phyloP scores from a whole-genome alignment of 2,113 vertebrate genomes.

The Microcebus griseorufus region DNA sequence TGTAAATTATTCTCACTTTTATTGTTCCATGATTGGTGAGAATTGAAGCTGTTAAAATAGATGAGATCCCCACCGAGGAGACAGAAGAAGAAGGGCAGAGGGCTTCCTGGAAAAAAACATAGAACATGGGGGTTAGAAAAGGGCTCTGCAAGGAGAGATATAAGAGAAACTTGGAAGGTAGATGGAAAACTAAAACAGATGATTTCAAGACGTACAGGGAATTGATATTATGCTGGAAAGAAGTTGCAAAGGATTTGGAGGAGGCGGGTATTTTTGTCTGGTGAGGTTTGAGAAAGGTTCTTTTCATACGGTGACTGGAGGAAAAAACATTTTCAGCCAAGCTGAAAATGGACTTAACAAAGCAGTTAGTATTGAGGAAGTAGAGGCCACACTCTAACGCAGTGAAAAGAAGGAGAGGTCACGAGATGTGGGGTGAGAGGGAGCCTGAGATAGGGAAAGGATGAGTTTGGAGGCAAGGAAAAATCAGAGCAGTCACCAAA shows the following conservation, averaged over 20 bases:
- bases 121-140: neutral
- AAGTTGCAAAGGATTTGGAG: neutral
- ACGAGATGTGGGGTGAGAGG: neutral
- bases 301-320: neutral
- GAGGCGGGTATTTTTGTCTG: too few relatives aligned
- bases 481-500: neutral
- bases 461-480: neutral
- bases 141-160: accelerated
- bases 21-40: neutral
- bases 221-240: neutral
- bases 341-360: neutral
- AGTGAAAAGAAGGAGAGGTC: neutral
- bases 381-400: neutral
- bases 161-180: neutral
- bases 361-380: neutral
- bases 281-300: neutral
- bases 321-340: neutral
- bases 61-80: neutral
- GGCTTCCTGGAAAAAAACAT: neutral
- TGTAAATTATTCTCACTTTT: neutral
- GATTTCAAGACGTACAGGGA: neutral
- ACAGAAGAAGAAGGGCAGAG: neutral
- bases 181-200: neutral
- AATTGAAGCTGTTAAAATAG: neutral
- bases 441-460: neutral